Percentiles rank a stretch among this genome's conserved stretches.
These are phyloP conservation scores for Physella acuta DNA, from an alignment of 1,140 invertebrate species.

Conservation along the genomic window DNA sequence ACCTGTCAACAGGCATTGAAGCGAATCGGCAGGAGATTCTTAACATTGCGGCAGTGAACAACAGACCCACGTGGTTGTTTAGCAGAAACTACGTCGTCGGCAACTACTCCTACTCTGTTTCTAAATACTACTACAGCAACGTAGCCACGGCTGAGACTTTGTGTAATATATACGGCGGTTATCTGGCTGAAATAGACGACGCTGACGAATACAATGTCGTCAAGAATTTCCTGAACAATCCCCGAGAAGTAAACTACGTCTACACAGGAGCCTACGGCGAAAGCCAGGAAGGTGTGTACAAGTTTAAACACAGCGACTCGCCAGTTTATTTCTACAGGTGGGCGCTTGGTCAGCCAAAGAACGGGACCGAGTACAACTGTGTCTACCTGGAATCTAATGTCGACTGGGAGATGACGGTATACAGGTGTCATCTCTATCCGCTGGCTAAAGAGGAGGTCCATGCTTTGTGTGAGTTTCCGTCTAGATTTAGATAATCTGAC, in stretches of 20 bases:
- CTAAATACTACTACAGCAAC: background rate
- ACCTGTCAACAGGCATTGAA: too few relatives aligned
- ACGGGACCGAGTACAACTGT: background rate
- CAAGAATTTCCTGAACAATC: background rate
- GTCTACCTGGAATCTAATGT: background rate
- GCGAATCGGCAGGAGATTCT: too few relatives aligned
- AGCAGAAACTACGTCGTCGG: too few relatives aligned
- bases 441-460: too few relatives aligned
- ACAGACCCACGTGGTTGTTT: too few relatives aligned
- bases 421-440: too few relatives aligned
- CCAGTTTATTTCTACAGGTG: background rate
- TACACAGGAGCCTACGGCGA: background rate
- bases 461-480: too few relatives aligned
- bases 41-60: too few relatives aligned
- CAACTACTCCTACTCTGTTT: background rate
- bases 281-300: background rate
- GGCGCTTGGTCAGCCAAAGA: background rate
- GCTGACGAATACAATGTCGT: background rate
- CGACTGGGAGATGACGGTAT: background rate
- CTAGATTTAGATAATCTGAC: too few relatives aligned
- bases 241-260: background rate
- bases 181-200: background rate
- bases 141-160: background rate
- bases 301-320: background rate
- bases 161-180: background rate